phyloP scores from a whole-genome alignment of 2,113 vertebrate genomes.

The Silurus asotus region DNA sequence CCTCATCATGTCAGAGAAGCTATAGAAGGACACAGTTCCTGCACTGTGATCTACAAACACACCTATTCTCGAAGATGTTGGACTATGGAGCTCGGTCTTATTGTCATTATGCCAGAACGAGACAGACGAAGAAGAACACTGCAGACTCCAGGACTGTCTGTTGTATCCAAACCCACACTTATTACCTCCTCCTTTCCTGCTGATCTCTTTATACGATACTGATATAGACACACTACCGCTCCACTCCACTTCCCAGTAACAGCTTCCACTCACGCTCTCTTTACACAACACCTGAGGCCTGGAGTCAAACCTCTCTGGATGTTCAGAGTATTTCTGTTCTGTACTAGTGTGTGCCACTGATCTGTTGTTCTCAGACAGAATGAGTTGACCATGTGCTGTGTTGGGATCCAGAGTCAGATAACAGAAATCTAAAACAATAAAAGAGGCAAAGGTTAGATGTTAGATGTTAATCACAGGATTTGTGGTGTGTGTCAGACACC shows the following conservation, averaged over 20 bases:
- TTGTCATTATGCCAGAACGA: not conserved
- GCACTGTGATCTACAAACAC: not conserved
- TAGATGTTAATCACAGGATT: no score
- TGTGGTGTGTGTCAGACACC: no score
- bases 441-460: no score
- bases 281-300: not conserved
- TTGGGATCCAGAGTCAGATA: no score
- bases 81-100: not conserved
- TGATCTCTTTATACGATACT: not conserved
- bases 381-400: no score
- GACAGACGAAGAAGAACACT: not conserved
- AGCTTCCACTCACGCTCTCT: not conserved
- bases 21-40: not conserved
- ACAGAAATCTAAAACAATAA: no score
- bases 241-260: conserved; percentile 5
- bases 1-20: no score
- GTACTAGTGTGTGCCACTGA: no score
- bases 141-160: not conserved
- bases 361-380: no score
- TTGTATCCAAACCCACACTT: not conserved
- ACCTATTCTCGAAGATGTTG: not conserved
- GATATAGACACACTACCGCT: not conserved
- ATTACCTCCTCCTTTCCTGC: not conserved
- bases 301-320: not conserved
- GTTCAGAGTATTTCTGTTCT: not conserved